Percentiles rank a stretch among this genome's conserved stretches.
phyloP scores from a whole-genome alignment of 2,888 invertebrate species.

The Archips xylosteana region DNA sequence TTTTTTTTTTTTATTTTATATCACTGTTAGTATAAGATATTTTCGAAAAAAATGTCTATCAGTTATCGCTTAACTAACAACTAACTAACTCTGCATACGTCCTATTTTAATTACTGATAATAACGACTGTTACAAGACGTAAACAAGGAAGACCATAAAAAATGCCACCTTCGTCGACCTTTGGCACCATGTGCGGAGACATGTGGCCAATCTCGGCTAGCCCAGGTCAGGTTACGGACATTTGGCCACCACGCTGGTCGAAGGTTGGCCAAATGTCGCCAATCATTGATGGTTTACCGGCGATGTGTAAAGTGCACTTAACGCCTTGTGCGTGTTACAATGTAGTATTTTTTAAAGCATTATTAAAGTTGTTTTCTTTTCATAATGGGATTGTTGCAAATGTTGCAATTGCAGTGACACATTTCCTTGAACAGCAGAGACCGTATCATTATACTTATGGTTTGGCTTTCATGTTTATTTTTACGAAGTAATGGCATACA shows the following conservation, averaged over 20 bases:
- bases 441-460: background rate
- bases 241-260: conserved; percentile 74
- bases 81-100: background rate
- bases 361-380: background rate
- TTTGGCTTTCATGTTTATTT: background rate
- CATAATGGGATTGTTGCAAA: background rate
- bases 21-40: too few species aligned
- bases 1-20: too few species aligned
- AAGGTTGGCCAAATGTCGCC: conserved; percentile 68
- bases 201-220: conserved; percentile 78
- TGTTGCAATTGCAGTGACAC: background rate
- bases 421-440: background rate
- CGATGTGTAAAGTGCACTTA: conserved; percentile 59
- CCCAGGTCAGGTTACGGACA: conserved; percentile 72
- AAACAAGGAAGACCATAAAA: conserved; percentile 70
- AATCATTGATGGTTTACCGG: conserved; percentile 66
- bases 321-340: conserved; percentile 45
- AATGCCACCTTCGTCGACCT: conserved; percentile 77
- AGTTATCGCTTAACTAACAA: too few species aligned
- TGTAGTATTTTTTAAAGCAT: background rate
- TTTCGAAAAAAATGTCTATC: too few species aligned
- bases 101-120: conserved; percentile 43
- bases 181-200: conserved; percentile 72
- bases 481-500: background rate
- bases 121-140: conserved; percentile 45